Percentiles rank a stretch among this genome's conserved stretches.
phyloP scores from a whole-genome alignment of 92 coral and sea anemone species.

The Zoanthus solanderi region DNA sequence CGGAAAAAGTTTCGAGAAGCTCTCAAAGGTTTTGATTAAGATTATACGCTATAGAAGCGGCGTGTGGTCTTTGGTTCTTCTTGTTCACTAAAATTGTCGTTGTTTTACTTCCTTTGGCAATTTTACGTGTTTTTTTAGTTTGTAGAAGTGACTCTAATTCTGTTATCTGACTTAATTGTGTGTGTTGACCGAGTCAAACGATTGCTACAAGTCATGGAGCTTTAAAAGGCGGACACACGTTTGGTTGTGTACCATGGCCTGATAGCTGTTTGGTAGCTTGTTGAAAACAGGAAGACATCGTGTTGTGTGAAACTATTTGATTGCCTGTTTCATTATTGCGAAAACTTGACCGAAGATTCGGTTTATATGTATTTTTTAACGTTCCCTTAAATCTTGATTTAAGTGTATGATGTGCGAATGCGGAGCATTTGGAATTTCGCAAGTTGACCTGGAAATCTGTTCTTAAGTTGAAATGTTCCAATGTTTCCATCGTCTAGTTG shows the following conservation, averaged over 20 bases:
- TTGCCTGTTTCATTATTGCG: slow-evolving; percentile 10
- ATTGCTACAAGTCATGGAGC: background rate
- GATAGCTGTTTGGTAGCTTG: background rate
- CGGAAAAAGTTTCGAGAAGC: background rate
- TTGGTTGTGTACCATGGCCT: background rate
- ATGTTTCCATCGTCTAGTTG: background rate
- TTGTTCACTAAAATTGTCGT: background rate
- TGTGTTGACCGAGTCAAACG: background rate
- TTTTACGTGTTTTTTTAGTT: background rate
- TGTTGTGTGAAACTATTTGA: background rate
- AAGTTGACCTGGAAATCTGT: background rate
- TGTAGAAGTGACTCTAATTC: background rate
- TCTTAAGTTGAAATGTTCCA: background rate
- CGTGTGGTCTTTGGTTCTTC: slow-evolving; percentile 31
- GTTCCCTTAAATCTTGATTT: background rate
- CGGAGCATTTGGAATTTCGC: background rate
- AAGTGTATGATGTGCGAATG: background rate
- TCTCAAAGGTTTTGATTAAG: slow-evolving; percentile 3
- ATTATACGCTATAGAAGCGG: slow-evolving; percentile 24
- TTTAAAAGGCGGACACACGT: background rate
- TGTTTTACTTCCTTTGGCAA: slow-evolving; percentile 32
- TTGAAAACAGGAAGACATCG: background rate
- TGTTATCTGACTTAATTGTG: background rate
- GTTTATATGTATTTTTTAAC: background rate
- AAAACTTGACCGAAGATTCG: background rate